phyloP scores from a whole-genome alignment of 2,888 invertebrate species.

The Resseliella maxima region DNA sequence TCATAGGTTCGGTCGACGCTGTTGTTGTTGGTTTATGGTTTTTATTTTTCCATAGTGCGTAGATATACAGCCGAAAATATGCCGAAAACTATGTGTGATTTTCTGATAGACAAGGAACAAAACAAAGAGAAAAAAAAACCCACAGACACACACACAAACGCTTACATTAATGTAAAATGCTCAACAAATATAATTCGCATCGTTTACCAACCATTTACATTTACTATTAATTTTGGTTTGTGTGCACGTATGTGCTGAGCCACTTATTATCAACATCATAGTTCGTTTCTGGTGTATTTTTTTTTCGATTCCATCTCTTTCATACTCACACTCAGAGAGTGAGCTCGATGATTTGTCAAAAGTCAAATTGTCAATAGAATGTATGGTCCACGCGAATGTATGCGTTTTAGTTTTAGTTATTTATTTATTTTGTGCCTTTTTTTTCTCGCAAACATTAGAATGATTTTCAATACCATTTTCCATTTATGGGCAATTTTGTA shows the following conservation, averaged over 20 bases:
- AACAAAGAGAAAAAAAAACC: not conserved
- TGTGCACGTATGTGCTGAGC: not conserved
- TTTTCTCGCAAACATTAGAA: not conserved
- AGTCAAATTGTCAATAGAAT: not conserved
- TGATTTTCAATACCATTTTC: not conserved
- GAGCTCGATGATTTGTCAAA: not conserved
- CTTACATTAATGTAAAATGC: not conserved
- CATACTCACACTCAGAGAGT: too few species aligned
- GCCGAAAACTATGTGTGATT: not conserved
- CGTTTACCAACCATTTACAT: slow-evolving; percentile 35
- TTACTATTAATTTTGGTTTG: not conserved
- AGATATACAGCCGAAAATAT: not conserved
- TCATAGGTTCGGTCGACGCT: too few species aligned
- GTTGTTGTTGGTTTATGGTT: too few species aligned
- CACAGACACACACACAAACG: not conserved
- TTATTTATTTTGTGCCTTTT: slow-evolving; percentile 43
- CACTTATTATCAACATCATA: slow-evolving; percentile 42
- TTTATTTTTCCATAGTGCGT: not conserved
- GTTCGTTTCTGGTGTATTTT: not conserved
- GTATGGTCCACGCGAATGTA: not conserved
- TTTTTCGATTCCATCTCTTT: not conserved
- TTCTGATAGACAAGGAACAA: not conserved
- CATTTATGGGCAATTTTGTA: slow-evolving; percentile 11
- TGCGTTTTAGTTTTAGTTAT: not conserved
- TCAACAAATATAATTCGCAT: slow-evolving; percentile 3